Base-by-base conservation (phyloP, 2,888 invertebrate species). In the Pammene fasciana region DNA sequence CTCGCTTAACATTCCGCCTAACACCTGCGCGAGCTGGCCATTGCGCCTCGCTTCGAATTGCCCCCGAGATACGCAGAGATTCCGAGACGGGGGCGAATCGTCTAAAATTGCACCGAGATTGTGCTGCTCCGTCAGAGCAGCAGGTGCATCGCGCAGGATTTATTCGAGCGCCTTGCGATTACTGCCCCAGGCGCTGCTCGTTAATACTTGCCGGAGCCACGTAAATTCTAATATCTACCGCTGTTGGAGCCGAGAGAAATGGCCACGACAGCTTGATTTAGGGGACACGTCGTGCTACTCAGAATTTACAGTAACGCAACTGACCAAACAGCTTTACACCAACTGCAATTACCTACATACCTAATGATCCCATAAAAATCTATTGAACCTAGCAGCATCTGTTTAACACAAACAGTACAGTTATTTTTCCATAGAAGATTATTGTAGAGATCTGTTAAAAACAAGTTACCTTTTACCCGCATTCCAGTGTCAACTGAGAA, bases 161-260 rank as follows among this genome's bases (percentile, higher is more conserved):
- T 92, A 92, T 92, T 87, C 82, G 84, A 79, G 78, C 85, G 86
- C 86, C 83, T 82, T 83, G 87, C 83, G 84, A 82, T 82, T 83
- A 84, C 86, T 82, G 85, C 83, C 86, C 76, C 84, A 82, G 77
- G 85, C 86, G 85, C 88, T 84, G 88, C 88, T 89, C 90, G 90
- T 91, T 92, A 90, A 90, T 91, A 90, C 89, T 90, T 89, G 88
- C 88, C 86, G 86, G 89, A 86, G 89, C 83, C 86, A 88, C 91
- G 90, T 92, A 91, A 91, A 92, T 92, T 92, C 90, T 90, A 89
- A 89, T 91, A 90, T 89, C 86, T 89, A 89, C 88, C 90, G 91
- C 89, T 87, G 89, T 89, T 90, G 84, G 86, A 86, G 84, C 84
- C 79, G 86, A 83, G 86, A 86, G 82, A 89, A 90, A 88, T 83